Evolutionary conservation across 2,797 vertebrate genomes (phyloP).

Genomic region (Chaetophractus vellerosus): DNA sequence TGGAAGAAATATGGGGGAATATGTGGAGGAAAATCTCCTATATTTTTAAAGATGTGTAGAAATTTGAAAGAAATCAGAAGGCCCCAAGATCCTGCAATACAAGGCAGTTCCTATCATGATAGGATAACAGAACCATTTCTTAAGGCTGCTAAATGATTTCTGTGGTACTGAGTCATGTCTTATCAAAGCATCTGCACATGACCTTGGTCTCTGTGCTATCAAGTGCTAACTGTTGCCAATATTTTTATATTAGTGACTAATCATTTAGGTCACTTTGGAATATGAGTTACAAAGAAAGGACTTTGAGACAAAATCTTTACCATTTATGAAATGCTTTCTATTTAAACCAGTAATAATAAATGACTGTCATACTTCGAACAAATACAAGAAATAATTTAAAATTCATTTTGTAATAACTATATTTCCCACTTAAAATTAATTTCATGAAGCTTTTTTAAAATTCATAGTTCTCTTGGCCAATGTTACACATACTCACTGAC

Average conservation of each 20-base stretch:
- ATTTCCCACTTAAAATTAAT: neutral
- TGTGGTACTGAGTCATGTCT: neutral
- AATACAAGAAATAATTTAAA: neutral
- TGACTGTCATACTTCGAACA: neutral
- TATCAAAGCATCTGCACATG: neutral
- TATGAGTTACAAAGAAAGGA: conserved; percentile 48
- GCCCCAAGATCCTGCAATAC: neutral
- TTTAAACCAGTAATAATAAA: conserved; percentile 26
- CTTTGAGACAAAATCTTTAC: conserved; percentile 7
- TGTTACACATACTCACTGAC: neutral
- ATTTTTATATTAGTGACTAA: conserved; percentile 18
- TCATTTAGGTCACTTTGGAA: neutral
- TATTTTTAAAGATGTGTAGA: neutral
- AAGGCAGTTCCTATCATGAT: neutral
- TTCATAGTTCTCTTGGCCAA: neutral
- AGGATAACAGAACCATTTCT: neutral
- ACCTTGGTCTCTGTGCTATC: neutral
- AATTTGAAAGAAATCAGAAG: conserved; percentile 1
- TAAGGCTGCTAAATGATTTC: neutral
- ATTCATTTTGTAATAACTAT: neutral
- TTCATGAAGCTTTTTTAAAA: neutral
- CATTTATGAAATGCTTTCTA: neutral
- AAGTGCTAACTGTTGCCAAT: neutral
- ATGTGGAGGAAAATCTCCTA: no score
- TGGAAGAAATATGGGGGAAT: no score